Evolutionary conservation across 2,113 vertebrate genomes (phyloP).

Genomic region (Silurus meridionalis): DNA sequence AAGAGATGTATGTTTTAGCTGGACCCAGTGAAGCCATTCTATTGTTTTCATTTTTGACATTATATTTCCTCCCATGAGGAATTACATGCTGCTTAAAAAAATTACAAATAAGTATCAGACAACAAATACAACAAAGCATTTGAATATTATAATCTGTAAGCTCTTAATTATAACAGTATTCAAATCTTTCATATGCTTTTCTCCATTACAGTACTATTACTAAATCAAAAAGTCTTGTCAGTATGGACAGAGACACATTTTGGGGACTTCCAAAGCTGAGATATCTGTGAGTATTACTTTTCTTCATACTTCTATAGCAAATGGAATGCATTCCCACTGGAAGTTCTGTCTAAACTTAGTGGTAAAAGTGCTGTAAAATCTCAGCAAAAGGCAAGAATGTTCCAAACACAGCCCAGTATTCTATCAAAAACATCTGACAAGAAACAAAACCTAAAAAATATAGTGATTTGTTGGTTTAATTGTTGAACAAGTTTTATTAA

Average conservation of each 20-base stretch:
- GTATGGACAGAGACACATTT: constrained; percentile 69
- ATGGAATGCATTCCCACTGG: constrained; percentile 38
- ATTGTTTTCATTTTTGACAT: not conserved
- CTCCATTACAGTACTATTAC: constrained; percentile 65
- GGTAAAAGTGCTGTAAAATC: constrained; percentile 12
- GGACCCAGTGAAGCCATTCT: not conserved
- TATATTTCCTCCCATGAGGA: not conserved
- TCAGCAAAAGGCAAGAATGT: constrained; percentile 17
- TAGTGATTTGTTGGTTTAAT: not conserved
- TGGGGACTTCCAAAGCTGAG: constrained; percentile 62
- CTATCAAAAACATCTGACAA: constrained; percentile 29
- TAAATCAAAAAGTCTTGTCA: constrained; percentile 68
- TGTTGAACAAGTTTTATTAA: constrained; percentile 19
- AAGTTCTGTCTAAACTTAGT: not conserved
- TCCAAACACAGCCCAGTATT: constrained; percentile 12
- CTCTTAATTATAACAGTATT: not conserved
- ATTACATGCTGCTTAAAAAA: no score
- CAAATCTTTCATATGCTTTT: constrained; percentile 29
- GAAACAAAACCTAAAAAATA: constrained; percentile 22
- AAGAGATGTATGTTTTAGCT: constrained; percentile 64
- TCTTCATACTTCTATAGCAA: not conserved
- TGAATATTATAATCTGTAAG: no score
- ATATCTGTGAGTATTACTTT: constrained; percentile 69
- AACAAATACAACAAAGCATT: not conserved
- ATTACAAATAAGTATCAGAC: no score